Evolutionary conservation across 2,113 vertebrate genomes (phyloP), one percentile per base, ranked within the genome.

Genomic region (Drymodes brunneopygia): DNA sequence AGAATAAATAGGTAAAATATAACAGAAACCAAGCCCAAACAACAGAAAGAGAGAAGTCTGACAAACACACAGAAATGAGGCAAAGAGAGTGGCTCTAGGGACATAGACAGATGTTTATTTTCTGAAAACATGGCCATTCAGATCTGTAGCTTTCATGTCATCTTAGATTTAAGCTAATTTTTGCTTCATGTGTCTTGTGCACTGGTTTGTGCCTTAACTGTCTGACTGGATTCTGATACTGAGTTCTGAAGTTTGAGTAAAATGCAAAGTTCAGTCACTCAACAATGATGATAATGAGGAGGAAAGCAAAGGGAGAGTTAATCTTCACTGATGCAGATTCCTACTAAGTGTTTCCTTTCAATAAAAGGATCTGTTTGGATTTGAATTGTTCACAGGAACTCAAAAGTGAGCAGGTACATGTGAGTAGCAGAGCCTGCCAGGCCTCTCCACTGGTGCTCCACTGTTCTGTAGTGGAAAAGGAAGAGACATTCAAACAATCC

Each of bases 271-370:
- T 53, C 21, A 33, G 0, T 64, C 29, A 16, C n/a, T 73, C 33
- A 81, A 1, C 0, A 2, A 1, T 31, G 40, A 38, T 70, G 22
- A 81, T 12, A 57, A 31, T 20, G 54, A 90, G 42, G 29, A 54
- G 36, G 17, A 38, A 65, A 20, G 21, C 0, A 0, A 71, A 15
- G 22, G 25, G 7, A 54, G 3, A 10, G 3, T 36, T 74, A 7
- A n/a, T 79, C 51, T 66, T 82, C 15, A 16, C 21, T 56, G 51
- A 8, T 31, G 20, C 25, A 45, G 36, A 28, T 79, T 65, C 9
- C 80, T 92, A 21, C 27, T 61, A 18, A 38, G 53, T 45, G 15
- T 3, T 35, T 81, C 7, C 12, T 74, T 82, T 79, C 20, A 24
- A 4, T 57, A 3, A 5, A 15, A 65, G 6, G 33, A 9, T 70